Evolutionary conservation across 2,888 invertebrate species (phyloP).

Genomic region (Latrodectus elegans): DNA sequence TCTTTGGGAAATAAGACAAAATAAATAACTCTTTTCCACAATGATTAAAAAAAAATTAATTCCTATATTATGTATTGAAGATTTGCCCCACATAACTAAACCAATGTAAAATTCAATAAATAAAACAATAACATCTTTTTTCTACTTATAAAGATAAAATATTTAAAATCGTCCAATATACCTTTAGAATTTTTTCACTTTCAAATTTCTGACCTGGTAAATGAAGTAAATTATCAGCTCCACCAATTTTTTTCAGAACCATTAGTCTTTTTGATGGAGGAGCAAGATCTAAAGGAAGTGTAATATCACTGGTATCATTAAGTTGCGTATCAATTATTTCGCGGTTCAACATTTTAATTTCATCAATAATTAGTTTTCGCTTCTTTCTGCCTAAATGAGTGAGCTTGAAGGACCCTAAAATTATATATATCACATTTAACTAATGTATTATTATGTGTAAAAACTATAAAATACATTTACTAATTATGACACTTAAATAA

Average conservation of each 20-base stretch:
- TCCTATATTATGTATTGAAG: too few relatives aligned
- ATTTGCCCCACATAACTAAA: too few relatives aligned
- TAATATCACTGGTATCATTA: constrained; percentile 95
- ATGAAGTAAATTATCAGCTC: constrained; percentile 95
- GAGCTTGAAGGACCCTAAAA: neutral
- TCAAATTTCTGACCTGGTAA: constrained; percentile 79
- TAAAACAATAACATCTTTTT: too few relatives aligned
- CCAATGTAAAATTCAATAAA: too few relatives aligned
- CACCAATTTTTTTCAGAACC: constrained; percentile 99
- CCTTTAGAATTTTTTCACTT: constrained; percentile 6
- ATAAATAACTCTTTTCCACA: too few relatives aligned
- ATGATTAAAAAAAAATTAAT: too few relatives aligned
- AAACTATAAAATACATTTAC: too few relatives aligned
- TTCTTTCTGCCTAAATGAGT: constrained; percentile 79
- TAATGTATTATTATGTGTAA: too few relatives aligned
- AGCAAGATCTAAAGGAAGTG: constrained; percentile 94
- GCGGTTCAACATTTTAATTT: constrained; percentile 97
- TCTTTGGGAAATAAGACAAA: too few relatives aligned
- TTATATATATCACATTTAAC: too few relatives aligned
- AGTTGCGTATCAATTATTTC: constrained; percentile 99
- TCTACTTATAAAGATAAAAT: too few relatives aligned
- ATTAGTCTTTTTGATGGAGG: constrained; percentile 97
- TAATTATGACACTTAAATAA: too few relatives aligned
- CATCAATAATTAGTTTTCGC: constrained; percentile 89
- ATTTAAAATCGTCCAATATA: neutral